A percentile compares a stretch with the other conserved stretches of the same genome.
Conservation (phyloP, 2,113 vertebrate genomes). For the Corythaixoides concolor region DNA sequence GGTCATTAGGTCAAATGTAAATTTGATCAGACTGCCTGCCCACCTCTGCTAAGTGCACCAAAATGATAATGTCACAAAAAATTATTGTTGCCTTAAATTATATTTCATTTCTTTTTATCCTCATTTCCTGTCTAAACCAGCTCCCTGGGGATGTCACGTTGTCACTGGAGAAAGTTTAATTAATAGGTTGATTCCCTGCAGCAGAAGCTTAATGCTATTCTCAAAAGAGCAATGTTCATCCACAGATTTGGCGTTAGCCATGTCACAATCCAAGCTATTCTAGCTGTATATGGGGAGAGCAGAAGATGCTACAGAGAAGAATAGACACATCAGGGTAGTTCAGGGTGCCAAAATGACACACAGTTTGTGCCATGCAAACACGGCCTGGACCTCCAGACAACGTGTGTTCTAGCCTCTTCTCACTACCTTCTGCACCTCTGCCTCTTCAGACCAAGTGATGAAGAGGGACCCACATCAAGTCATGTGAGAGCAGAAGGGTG, state of each 20-base stretch:
- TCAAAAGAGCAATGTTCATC: not conserved
- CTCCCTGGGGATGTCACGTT: not conserved
- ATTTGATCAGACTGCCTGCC: not conserved
- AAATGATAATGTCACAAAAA: not conserved
- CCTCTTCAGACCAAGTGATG: not conserved
- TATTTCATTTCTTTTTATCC: not conserved
- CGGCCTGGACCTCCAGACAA: not conserved
- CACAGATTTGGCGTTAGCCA: not conserved
- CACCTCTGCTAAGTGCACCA: not conserved
- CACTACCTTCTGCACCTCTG: not conserved
- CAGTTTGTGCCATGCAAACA: not conserved
- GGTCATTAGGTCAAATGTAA: not conserved
- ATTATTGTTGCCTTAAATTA: not conserved
- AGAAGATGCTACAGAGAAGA: not conserved
- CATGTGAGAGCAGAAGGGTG: not conserved
- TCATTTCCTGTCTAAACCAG: not conserved
- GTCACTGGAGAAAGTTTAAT: not conserved
- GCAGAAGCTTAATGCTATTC: not conserved
- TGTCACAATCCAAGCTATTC: not conserved
- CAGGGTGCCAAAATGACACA: not conserved
- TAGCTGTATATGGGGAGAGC: not conserved
- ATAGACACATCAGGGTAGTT: not conserved
- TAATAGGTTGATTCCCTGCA: accelerated
- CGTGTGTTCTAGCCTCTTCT: not conserved
- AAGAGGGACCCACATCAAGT: not conserved